Base-by-base conservation (phyloP, 1,140 invertebrate species). In the Venustaconcha ellipsiformis region DNA sequence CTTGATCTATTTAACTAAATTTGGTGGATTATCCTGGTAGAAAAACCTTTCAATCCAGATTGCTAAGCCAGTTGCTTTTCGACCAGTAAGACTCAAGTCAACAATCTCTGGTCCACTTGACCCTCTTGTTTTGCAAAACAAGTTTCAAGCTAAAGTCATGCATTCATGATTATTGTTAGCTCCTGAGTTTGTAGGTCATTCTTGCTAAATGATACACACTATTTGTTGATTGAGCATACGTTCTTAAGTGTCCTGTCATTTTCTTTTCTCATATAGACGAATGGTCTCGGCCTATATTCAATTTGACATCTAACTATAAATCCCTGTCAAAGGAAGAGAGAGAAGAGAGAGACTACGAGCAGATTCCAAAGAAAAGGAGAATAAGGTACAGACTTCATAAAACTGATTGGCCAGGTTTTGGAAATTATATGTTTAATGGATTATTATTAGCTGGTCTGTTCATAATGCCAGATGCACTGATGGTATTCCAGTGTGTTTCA, bases 241-340 rank as follows among this genome's bases (percentile, higher is more conserved):
- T 48, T 48, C 37, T 48, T 48, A 48, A 48, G 37, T 6, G 11
- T 48, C 1, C 2, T 18, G 5, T 59, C 11, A 30, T 67, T 20
- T n/a, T 72, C 14, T 74, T 48, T 77, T 63, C 30, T 56, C 62
- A 78, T 82, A 37, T 65, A 91, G 89, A 90, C 68, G 96, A 98
- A 89, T 99, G 97, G 97, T 96, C 97, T 0, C 90, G 97, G 55
- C 97, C 97, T 8, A 99, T 99, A 79, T 99, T 99, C 88, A 98
- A 97, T 91, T 91, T 98, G 37, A 97, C 96, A 23, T 95, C 96
- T 23, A 97, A 99, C 90, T 99, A 97, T 88, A 97, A 97, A 92
- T 93, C 92, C 91, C 85, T 93, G 57, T 90, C 91, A 11, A 90
- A 89, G 79, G 92, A 93, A 83, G 91, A 92, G 74, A 92, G 97